phyloP scores from a whole-genome alignment of 2,113 vertebrate genomes.

The Proteles cristata region DNA sequence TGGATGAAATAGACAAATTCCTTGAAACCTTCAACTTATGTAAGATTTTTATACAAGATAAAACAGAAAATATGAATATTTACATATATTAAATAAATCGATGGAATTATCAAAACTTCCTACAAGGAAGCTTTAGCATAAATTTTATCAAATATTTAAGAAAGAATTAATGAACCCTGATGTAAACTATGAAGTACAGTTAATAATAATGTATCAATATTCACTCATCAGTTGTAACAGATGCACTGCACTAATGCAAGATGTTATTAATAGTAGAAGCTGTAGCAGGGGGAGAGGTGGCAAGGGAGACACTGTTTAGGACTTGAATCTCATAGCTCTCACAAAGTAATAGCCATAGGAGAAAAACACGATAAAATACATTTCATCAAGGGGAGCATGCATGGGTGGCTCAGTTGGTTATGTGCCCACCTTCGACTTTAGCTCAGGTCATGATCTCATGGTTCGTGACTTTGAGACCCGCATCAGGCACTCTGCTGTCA shows the following conservation, averaged over 20 bases:
- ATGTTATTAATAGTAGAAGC: not conserved
- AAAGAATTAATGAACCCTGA: not conserved
- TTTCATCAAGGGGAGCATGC: not conserved
- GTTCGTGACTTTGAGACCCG: too few relatives aligned
- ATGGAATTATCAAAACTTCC: not conserved
- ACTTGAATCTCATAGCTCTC: not conserved
- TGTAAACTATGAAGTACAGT: not conserved
- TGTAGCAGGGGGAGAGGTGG: not conserved
- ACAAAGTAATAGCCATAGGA: not conserved
- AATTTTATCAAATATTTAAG: not conserved
- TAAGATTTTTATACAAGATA: not conserved
- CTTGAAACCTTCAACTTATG: not conserved
- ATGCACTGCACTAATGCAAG: not conserved
- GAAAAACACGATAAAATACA: not conserved
- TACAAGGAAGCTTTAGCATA: not conserved
- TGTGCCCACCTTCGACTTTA: too few relatives aligned
- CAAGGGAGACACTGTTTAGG: not conserved
- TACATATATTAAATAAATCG: not conserved
- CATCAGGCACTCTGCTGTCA: too few relatives aligned
- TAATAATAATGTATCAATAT: not conserved
- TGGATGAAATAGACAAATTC: not conserved
- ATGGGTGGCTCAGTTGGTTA: too few relatives aligned
- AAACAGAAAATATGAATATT: constrained; percentile 6
- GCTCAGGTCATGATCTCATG: too few relatives aligned
- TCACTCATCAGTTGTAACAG: not conserved